A percentile compares a stretch with the other conserved stretches of the same genome.
Evolutionary conservation across 2,113 vertebrate species (phyloP).

Genomic region (Labeo catla): DNA sequence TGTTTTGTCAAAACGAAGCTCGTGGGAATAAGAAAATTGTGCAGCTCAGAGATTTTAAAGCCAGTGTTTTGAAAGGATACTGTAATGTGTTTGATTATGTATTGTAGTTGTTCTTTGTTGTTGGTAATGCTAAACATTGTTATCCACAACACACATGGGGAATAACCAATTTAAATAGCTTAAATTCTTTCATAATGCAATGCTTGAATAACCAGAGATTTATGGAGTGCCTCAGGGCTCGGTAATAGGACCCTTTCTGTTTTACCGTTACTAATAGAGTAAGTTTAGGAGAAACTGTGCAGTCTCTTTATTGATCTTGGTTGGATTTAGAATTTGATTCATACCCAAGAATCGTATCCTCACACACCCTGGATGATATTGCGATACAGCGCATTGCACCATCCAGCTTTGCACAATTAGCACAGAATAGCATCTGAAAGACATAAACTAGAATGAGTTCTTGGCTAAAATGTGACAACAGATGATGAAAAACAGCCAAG

Average conservation of each 20-base stretch:
- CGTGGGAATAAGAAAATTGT: background rate
- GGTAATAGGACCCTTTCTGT: background rate
- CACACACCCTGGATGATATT: conserved; percentile 8
- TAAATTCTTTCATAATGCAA: background rate
- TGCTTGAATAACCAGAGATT: background rate
- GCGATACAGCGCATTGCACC: conserved; percentile 25
- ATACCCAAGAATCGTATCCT: conserved; percentile 23
- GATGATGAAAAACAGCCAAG: conserved; percentile 41
- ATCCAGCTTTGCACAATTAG: conserved; percentile 35
- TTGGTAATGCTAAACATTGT: background rate
- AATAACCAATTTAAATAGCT: background rate
- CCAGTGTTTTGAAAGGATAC: background rate
- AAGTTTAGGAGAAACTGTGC: background rate
- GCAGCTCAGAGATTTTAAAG: background rate
- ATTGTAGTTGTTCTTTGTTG: background rate
- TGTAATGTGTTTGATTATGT: background rate
- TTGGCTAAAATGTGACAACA: conserved; percentile 36
- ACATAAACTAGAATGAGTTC: conserved; percentile 39
- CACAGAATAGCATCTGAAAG: conserved; percentile 50
- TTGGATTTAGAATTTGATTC: conserved; percentile 18
- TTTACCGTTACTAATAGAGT: background rate
- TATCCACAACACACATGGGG: background rate
- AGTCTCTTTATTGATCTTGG: background rate
- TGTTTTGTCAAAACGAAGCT: conserved; percentile 9
- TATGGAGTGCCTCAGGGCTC: conserved; percentile 12